Percentiles rank a stretch among this genome's conserved stretches.
phyloP scores from a whole-genome alignment of 2,113 vertebrate genomes.

The Paratilapia polleni region DNA sequence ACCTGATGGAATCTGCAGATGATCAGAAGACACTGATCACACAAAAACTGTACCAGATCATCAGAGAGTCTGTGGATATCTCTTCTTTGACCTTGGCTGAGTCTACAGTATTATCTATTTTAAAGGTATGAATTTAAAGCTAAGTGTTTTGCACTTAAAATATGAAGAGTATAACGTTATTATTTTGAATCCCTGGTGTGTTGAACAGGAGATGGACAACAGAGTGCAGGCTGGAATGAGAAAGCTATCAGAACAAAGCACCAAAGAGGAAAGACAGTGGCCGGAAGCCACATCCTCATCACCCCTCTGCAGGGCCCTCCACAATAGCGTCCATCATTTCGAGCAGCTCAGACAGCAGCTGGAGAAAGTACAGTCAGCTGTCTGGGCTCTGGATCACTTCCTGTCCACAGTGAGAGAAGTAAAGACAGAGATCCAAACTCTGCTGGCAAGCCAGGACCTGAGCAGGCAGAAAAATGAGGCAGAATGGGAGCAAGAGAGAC shows the following conservation, averaged over 20 bases:
- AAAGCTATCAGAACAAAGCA: conserved; percentile 68
- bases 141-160: neutral
- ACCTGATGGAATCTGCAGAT: conserved; percentile 79
- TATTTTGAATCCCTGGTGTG: neutral
- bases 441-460: conserved; percentile 47
- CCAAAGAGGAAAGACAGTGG: conserved; percentile 35
- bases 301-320: conserved; percentile 61
- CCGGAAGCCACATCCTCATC: conserved; percentile 68
- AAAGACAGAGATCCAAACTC: conserved; percentile 46
- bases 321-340: conserved; percentile 72
- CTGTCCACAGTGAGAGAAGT: conserved; percentile 75
- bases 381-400: conserved; percentile 80
- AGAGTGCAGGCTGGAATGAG: conserved; percentile 70
- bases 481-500: conserved; percentile 51
- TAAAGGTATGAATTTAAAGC: conserved; percentile 67
- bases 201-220: conserved; percentile 55
- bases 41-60: conserved; percentile 70
- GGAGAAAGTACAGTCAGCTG: conserved; percentile 63
- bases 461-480: conserved; percentile 50
- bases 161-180: neutral
- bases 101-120: conserved; percentile 42
- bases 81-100: conserved; percentile 70
- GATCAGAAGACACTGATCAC: conserved; percentile 67
- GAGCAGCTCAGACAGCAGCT: conserved; percentile 74
- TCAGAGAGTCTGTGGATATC: conserved; percentile 68